Evolutionary conservation across 2,797 vertebrate species (phyloP).

Genomic region (Lacerta viridis): DNA sequence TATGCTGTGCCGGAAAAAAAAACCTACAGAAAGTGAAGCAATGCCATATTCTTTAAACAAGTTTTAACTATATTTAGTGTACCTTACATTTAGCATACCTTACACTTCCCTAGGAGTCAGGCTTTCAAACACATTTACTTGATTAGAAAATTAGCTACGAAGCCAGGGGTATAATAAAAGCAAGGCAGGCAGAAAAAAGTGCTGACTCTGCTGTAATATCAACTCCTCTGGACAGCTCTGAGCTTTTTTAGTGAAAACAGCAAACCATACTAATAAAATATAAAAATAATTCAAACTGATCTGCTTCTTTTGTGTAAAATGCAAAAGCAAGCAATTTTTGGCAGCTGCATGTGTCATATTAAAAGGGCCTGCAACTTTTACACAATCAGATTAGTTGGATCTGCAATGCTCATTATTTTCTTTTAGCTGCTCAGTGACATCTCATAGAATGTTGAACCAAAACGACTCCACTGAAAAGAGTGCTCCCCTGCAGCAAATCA

Average conservation of each 20-base stretch:
- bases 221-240: constrained; percentile 68
- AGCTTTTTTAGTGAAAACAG: constrained; percentile 69
- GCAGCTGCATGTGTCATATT: constrained; percentile 64
- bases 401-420: constrained; percentile 38
- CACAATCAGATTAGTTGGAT: constrained; percentile 57
- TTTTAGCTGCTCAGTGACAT: constrained; percentile 32
- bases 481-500: constrained; percentile 32
- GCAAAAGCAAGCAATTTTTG: constrained; percentile 65
- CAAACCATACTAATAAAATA: constrained; percentile 71
- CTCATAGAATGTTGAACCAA: constrained; percentile 33
- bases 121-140: constrained; percentile 73
- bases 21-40: constrained; percentile 38
- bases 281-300: constrained; percentile 74
- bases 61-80: constrained; percentile 43
- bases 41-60: constrained; percentile 51
- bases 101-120: constrained; percentile 56
- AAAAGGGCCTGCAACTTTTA: constrained; percentile 28
- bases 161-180: constrained; percentile 73
- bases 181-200: constrained; percentile 71
- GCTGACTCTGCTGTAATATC: constrained; percentile 74
- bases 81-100: constrained; percentile 48
- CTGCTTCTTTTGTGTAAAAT: constrained; percentile 71
- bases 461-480: constrained; percentile 46
- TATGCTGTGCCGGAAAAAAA: background rate
- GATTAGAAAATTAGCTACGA: constrained; percentile 73